Evolutionary conservation across 2,888 invertebrate species (phyloP).

Genomic region (Caenorhabditis macrosperma): DNA sequence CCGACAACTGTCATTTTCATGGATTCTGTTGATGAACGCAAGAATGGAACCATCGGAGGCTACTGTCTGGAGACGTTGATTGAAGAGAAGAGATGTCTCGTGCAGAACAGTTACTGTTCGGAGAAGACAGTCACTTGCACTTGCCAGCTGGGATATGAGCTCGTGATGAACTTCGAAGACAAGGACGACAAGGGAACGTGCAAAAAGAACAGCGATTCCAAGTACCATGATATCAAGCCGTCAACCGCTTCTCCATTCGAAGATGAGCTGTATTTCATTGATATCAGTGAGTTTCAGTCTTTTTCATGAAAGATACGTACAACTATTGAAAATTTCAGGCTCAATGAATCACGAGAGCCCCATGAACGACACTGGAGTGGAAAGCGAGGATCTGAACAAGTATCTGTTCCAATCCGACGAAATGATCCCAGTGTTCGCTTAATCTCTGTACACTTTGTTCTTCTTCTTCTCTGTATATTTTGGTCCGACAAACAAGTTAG

Average conservation of each 20-base stretch:
- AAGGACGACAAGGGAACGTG: constrained; percentile 75
- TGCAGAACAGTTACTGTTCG: constrained; percentile 77
- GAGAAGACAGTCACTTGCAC: constrained; percentile 78
- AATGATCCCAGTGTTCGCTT: constrained; percentile 70
- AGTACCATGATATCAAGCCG: constrained; percentile 61
- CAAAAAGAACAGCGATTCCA: constrained; percentile 66
- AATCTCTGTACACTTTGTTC: constrained; percentile 6
- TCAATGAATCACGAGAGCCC: constrained; percentile 62
- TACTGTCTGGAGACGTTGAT: constrained; percentile 78
- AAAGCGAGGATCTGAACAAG: constrained; percentile 67
- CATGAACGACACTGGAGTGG: constrained; percentile 61
- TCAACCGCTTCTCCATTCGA: constrained; percentile 62
- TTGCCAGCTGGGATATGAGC: constrained; percentile 77
- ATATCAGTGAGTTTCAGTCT: constrained; percentile 67
- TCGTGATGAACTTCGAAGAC: constrained; percentile 77
- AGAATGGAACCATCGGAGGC: constrained; percentile 79
- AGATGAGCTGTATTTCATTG: constrained; percentile 72
- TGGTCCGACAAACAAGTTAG: constrained; percentile 39
- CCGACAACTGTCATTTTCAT: constrained; percentile 80
- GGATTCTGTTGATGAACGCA: constrained; percentile 79
- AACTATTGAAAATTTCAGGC: constrained; percentile 33
- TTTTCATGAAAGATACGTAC: neutral
- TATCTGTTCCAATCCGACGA: constrained; percentile 72
- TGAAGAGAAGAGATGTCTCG: constrained; percentile 76
- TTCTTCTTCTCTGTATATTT: constrained; percentile 33